Evolutionary conservation across 2,888 invertebrate species (phyloP).

Genomic region (Tineola bisselliella): DNA sequence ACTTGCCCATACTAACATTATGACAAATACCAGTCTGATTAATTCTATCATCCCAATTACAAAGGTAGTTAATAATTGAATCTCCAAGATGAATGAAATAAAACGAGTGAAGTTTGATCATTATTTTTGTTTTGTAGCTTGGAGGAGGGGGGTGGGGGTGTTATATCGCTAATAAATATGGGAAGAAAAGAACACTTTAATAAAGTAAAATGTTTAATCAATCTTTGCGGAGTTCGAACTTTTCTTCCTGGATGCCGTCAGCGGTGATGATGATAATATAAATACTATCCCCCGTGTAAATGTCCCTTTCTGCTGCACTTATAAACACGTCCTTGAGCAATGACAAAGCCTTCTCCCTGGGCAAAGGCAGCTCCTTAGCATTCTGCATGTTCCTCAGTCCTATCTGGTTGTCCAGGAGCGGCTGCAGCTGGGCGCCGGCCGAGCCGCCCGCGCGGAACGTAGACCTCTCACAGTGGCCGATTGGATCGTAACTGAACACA

Average conservation of each 20-base stretch:
- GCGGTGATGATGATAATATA: slow-evolving; percentile 88
- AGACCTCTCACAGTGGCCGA: slow-evolving; percentile 91
- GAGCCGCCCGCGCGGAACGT: slow-evolving; percentile 91
- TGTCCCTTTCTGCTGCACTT: slow-evolving; percentile 97
- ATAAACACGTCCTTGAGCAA: slow-evolving; percentile 96
- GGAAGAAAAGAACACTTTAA: too few relatives aligned
- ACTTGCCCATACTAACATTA: too few relatives aligned
- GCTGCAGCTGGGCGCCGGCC: slow-evolving; percentile 89
- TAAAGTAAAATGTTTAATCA: slow-evolving; percentile 68
- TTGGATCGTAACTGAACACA: slow-evolving; percentile 96
- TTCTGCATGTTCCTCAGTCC: slow-evolving; percentile 89
- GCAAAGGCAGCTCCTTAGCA: slow-evolving; percentile 70
- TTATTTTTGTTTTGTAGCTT: too few relatives aligned
- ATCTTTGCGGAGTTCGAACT: slow-evolving; percentile 87
- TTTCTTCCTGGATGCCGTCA: slow-evolving; percentile 80
- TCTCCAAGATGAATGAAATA: too few relatives aligned
- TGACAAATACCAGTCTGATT: too few relatives aligned
- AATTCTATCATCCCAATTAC: too few relatives aligned
- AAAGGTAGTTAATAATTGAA: too few relatives aligned
- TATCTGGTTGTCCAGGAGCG: slow-evolving; percentile 95
- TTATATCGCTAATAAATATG: too few relatives aligned
- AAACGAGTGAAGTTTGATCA: too few relatives aligned
- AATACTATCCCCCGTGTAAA: slow-evolving; percentile 94
- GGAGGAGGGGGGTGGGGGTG: too few relatives aligned
- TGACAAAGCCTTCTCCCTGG: slow-evolving; percentile 82